Percentiles rank a stretch among this genome's conserved stretches.
Evolutionary conservation across 1,140 invertebrate genomes (phyloP).

Genomic region (Uloborus diversus): DNA sequence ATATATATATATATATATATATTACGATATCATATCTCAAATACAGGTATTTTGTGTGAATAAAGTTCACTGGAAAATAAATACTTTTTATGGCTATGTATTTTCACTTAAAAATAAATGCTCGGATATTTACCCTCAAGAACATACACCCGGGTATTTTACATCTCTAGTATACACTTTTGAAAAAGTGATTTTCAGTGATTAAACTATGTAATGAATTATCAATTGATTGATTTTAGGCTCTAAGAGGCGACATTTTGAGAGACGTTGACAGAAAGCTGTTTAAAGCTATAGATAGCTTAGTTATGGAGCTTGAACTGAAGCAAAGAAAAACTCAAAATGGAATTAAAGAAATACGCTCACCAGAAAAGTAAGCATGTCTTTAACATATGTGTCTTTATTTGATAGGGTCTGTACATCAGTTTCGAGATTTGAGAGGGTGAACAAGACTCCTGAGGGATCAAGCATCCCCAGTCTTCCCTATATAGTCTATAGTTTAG

Average conservation of each 20-base stretch:
- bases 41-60: no score
- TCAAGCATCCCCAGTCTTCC: not conserved
- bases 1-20: no score
- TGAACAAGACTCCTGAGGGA: not conserved
- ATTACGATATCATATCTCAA: no score
- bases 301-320: conserved; percentile 40
- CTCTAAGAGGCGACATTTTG: conserved; percentile 40
- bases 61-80: no score
- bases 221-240: no score
- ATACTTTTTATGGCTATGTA: no score
- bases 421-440: not conserved
- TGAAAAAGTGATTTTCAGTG: no score
- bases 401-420: not conserved
- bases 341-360: not conserved
- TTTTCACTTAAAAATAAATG: not conserved
- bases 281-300: conserved; percentile 43
- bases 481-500: not conserved
- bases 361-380: not conserved
- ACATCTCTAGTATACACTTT: no score
- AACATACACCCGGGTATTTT: no score
- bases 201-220: no score
- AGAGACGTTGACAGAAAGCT: conserved; percentile 39
- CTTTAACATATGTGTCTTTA: not conserved
- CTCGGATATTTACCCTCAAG: not conserved
- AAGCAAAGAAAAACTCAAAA: conserved; percentile 33